phyloP scores from a whole-genome alignment of 2,797 vertebrate species.

The Hypotaenidia okinawae region DNA sequence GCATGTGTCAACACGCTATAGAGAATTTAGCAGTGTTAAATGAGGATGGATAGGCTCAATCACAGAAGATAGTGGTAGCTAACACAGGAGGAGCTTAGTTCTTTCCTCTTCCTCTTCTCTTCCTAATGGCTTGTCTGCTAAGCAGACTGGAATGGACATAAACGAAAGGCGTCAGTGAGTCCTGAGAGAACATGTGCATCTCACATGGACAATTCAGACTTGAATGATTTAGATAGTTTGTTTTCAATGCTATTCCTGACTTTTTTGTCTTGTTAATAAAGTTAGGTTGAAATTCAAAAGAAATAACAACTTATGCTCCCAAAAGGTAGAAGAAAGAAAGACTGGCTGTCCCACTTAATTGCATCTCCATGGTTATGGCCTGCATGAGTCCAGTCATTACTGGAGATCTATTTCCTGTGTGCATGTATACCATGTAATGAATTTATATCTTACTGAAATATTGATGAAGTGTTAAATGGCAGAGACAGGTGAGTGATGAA shows the following conservation, averaged over 20 bases:
- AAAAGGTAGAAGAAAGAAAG: neutral
- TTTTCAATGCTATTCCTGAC: neutral
- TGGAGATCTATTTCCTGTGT: neutral
- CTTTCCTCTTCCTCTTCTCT: neutral
- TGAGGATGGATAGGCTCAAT: neutral
- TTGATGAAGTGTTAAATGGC: neutral
- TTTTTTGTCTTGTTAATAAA: neutral
- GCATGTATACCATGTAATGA: neutral
- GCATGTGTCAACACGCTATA: neutral
- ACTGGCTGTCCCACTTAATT: neutral
- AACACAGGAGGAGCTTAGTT: neutral
- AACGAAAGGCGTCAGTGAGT: neutral
- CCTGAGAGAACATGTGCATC: neutral
- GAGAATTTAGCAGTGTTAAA: neutral
- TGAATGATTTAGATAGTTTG: neutral
- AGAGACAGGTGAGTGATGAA: neutral
- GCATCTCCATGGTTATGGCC: neutral
- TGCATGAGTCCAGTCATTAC: neutral
- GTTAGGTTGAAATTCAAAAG: conserved; percentile 26
- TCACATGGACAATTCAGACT: neutral
- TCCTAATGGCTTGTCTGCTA: neutral
- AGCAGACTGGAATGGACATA: neutral
- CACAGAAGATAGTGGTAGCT: neutral
- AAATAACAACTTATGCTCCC: neutral
- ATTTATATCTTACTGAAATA: neutral